Conservation (phyloP, 1,140 invertebrate genomes). For the Danaus plexippus region DNA sequence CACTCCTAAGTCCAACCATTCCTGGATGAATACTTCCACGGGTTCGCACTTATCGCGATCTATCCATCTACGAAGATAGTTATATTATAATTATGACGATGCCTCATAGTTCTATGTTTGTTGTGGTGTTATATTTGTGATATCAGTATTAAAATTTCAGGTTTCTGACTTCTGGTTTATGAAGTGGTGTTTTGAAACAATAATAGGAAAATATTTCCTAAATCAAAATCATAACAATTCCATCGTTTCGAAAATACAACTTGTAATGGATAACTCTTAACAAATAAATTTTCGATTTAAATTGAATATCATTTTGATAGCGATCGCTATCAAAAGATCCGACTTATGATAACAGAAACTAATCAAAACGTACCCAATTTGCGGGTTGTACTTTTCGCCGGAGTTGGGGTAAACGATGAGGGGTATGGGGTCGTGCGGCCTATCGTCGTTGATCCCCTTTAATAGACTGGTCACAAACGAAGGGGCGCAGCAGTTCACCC, state of each 20-base stretch:
- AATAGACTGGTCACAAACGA: constrained; percentile 74
- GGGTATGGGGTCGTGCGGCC: constrained; percentile 70
- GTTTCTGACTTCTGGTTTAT: too few relatives aligned
- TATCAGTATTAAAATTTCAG: too few relatives aligned
- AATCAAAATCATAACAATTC: too few relatives aligned
- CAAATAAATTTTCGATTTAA: too few relatives aligned
- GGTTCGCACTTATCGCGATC: constrained; percentile 73
- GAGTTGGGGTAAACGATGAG: constrained; percentile 86
- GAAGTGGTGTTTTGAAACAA: too few relatives aligned
- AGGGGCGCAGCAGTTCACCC: constrained; percentile 86
- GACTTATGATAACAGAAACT: constrained; percentile 8
- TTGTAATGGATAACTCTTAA: too few relatives aligned
- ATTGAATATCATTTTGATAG: too few relatives aligned
- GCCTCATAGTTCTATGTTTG: too few relatives aligned
- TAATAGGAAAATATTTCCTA: too few relatives aligned
- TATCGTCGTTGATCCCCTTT: constrained; percentile 70
- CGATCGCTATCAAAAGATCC: not conserved
- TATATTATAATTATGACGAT: too few relatives aligned
- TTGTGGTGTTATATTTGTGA: too few relatives aligned
- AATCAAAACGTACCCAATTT: constrained; percentile 67
- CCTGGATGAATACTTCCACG: constrained; percentile 72
- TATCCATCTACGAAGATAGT: constrained; percentile 67
- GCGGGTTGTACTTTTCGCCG: constrained; percentile 78
- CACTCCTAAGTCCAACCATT: constrained; percentile 77
- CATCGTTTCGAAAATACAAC: too few relatives aligned